A percentile compares a stretch with the other conserved stretches of the same genome.
These are phyloP conservation scores for Corythaixoides concolor DNA, from an alignment of 2,113 vertebrate genomes.

Conservation along the genomic window DNA sequence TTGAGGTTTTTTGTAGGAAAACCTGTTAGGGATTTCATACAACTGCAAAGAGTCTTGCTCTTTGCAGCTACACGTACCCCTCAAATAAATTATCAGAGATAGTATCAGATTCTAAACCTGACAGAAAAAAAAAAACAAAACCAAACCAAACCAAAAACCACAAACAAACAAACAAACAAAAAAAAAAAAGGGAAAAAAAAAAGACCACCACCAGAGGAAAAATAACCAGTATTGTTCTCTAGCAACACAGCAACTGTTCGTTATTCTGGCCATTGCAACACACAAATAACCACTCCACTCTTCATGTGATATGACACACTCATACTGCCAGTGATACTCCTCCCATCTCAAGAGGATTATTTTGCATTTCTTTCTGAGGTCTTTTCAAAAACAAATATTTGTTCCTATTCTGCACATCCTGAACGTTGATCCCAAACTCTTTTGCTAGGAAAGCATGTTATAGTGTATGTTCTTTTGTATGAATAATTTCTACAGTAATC, in stretches of 20 bases:
- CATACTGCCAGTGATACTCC: constrained; percentile 22
- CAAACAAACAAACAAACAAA: no score
- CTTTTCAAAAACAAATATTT: constrained; percentile 21
- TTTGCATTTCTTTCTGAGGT: not conserved
- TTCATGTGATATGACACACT: constrained; percentile 24
- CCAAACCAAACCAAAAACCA: no score
- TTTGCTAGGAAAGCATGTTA: constrained; percentile 11
- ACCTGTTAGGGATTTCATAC: not conserved
- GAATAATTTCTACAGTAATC: constrained; percentile 53
- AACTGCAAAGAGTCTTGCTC: not conserved
- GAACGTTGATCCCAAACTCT: not conserved
- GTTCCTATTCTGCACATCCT: not conserved
- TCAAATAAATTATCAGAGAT: not conserved
- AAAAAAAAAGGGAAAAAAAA: not conserved
- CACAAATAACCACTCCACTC: constrained; percentile 1
- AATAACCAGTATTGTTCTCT: constrained; percentile 13
- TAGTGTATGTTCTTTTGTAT: not conserved
- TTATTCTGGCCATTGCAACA: constrained; percentile 34
- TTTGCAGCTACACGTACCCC: not conserved
- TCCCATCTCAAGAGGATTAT: constrained; percentile 48
- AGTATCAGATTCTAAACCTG: not conserved
- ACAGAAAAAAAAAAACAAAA: not conserved
- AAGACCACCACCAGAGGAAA: not conserved
- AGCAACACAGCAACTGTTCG: not conserved
- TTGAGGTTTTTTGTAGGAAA: not conserved